Base-by-base conservation (phyloP, 2,113 vertebrate genomes). In the Antennarius striatus region DNA sequence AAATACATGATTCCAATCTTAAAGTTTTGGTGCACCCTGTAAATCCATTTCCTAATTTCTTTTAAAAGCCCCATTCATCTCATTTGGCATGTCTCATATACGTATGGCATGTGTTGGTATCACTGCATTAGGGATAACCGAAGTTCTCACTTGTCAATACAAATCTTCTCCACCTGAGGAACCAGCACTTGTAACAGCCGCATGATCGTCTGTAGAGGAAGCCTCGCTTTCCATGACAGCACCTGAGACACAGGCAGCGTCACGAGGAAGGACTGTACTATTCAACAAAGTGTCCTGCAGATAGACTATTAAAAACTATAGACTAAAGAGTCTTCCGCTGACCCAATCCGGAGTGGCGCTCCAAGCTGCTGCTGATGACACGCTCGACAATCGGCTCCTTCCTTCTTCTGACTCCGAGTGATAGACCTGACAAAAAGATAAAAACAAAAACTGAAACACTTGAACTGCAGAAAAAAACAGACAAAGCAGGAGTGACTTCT, bases 121-220 rank as follows among this genome's bases (percentile, higher is more conserved):
- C 2, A 2, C 22, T 43, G 42, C 42, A 10, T 43, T 3, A 36
- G 6, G 10, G 42, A 11, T 43, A 43, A 43, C 9, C 8, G 12
- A 47, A 17, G 1, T 9, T 65, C 95, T 89, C 87, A 99, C 98
- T 99, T 99, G 92, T 99, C 98, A 39, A 99, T 99, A 88, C 98
- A 99, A 79, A 99, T 99, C 89, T 99, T 99, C 90, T 99, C 98
- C 89, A 99, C 98, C 85, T 99, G 98, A 46, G 98, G 98, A 0
- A 99, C 98, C 80, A 99, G 90, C 14, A 99, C 97, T 73, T 99
- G 98, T 6, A 99, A 86, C 58, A 99, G 92, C 14, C 98, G 55
- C 98, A 99, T 99, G 90, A 99, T 98, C 71, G 98, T 99, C 89
- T 99, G 98, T 15, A 99, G 90, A 0, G 98, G 98, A 55, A 99